Conservation (phyloP, 2,113 vertebrate genomes). For the Apteryx owenii region DNA sequence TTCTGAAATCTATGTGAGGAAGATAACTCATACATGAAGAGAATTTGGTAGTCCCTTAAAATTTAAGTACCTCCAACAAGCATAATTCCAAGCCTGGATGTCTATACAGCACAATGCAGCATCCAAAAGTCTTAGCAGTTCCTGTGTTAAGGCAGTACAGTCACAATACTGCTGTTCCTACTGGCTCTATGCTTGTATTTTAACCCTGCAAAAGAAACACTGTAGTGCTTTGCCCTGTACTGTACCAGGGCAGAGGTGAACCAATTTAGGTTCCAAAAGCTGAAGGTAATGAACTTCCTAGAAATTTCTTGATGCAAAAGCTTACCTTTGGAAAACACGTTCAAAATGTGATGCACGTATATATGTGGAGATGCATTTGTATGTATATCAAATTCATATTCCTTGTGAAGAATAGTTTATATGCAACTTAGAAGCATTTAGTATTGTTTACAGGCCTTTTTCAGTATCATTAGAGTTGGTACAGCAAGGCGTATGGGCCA, state of each 20-base stretch:
- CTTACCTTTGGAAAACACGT: background rate
- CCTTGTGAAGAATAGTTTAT: background rate
- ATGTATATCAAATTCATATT: accelerated
- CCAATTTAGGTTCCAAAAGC: accelerated
- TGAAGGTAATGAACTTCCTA: background rate
- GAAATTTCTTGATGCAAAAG: background rate
- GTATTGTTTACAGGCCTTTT: accelerated
- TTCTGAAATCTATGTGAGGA: background rate
- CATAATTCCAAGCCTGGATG: background rate
- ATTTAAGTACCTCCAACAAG: background rate
- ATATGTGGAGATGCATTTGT: accelerated
- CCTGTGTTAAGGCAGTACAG: background rate
- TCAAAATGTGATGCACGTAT: accelerated
- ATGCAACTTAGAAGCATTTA: accelerated
- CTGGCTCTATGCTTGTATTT: background rate
- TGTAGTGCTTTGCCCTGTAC: background rate
- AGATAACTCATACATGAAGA: background rate
- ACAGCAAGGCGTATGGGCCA: accelerated
- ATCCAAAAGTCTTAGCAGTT: background rate
- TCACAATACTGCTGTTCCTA: accelerated
- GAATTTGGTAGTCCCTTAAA: background rate
- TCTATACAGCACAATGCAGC: accelerated
- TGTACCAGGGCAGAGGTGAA: background rate
- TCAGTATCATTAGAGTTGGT: background rate
- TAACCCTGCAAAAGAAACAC: background rate